Percentiles rank a stretch among this genome's conserved stretches.
Evolutionary conservation across 2,113 vertebrate species (phyloP).

Genomic region (Misgurnus anguillicaudatus): DNA sequence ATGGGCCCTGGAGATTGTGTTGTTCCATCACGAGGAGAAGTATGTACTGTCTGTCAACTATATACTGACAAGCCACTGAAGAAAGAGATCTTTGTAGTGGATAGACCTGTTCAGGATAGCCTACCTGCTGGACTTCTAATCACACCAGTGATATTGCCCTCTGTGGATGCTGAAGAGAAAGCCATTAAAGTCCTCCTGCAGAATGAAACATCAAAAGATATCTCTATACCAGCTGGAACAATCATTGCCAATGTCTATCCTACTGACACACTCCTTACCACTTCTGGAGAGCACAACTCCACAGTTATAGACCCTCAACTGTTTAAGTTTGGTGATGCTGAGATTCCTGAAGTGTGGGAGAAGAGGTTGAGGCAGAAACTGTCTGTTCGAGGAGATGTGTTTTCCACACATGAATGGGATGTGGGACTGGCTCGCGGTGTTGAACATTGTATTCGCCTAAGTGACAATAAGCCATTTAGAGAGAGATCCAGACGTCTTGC

Average conservation of each 20-base stretch:
- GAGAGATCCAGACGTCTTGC: too few relatives aligned
- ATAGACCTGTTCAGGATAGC: neutral
- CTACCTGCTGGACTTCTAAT: conserved; percentile 10
- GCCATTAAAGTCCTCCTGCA: too few relatives aligned
- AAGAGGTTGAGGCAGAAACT: neutral
- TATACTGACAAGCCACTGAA: neutral
- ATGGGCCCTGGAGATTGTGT: neutral
- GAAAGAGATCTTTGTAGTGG: neutral
- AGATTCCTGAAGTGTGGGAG: neutral
- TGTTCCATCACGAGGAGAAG: too few relatives aligned
- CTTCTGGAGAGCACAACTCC: neutral
- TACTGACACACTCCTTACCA: neutral
- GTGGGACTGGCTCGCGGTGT: too few relatives aligned
- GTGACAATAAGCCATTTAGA: too few relatives aligned
- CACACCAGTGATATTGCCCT: neutral
- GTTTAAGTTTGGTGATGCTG: neutral
- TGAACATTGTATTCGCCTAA: too few relatives aligned
- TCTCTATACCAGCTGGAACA: too few relatives aligned
- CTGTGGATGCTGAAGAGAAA: too few relatives aligned
- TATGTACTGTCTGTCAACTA: neutral
- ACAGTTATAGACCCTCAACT: neutral
- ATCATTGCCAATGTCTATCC: neutral
- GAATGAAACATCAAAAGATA: too few relatives aligned
- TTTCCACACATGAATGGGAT: too few relatives aligned
- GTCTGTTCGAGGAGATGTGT: too few relatives aligned